phyloP scores from a whole-genome alignment of 2,797 vertebrate species.

The Spatula clypeata region DNA sequence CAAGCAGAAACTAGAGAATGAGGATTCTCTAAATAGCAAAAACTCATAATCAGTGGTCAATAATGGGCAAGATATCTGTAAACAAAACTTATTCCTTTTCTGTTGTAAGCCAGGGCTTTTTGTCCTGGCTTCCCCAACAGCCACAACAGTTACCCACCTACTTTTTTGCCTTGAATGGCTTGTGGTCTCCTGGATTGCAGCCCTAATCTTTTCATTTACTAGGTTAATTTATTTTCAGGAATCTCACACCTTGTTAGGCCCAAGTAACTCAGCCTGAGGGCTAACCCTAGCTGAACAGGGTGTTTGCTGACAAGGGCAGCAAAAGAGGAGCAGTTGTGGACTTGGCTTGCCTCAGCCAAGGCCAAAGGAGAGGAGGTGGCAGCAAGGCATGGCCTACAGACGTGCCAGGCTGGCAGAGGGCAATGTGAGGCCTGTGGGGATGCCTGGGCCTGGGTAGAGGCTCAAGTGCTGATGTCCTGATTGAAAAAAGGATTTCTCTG shows the following conservation, averaged over 20 bases:
- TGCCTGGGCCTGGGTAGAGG: neutral
- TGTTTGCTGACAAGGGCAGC: neutral
- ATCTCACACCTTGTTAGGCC: neutral
- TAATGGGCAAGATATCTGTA: neutral
- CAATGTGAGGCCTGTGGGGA: neutral
- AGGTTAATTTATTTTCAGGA: neutral
- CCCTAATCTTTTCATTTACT: no score
- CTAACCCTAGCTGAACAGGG: neutral
- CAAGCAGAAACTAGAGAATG: no score
- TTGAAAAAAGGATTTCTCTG: neutral
- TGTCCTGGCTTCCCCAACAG: neutral
- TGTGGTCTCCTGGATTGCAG: neutral
- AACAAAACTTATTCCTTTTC: neutral
- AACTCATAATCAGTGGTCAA: neutral
- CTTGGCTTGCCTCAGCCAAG: neutral
- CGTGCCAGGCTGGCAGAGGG: no score
- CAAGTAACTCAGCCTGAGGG: accelerated
- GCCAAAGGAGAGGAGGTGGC: neutral
- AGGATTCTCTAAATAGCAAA: no score
- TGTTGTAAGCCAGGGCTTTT: neutral
- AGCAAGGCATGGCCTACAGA: neutral
- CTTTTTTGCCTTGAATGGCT: neutral
- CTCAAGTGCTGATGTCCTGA: neutral
- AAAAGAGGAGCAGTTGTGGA: neutral
- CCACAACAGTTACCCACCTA: neutral